Evolutionary conservation across 2,113 vertebrate genomes (phyloP), one percentile per base, ranked within the genome.

Genomic region (Apus apus): DNA sequence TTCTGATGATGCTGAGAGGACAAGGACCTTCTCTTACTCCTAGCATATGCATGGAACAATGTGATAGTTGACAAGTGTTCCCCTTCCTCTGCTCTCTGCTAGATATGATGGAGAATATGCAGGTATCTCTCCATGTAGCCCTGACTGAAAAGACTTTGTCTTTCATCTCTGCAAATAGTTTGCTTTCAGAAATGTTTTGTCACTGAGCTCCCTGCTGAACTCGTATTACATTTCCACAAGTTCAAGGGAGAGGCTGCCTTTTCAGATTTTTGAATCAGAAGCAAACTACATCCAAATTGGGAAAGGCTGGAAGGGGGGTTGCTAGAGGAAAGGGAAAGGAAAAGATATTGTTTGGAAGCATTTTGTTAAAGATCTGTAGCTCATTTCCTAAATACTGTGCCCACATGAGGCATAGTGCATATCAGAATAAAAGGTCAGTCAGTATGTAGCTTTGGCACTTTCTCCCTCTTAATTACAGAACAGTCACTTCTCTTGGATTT

Each of bases 401-500:
- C 65, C 19, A 11, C 5, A 27, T 9, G 13, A 87, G 29, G 23
- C 36, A 64, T 6, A 56, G 23, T 1, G 5, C 0, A 0, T 27
- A 54, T 13, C 23, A 76, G 67, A 79, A 38, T 36, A 48, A 60
- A 48, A 82, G 23, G 34, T 2, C 17, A 54, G 12, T 64, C 43
- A 30, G 15, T 29, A 57, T 15, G 18, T 7, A 87, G 30, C 50
- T 90, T 40, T 62, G 30, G 58, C 50, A 68, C 23, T 83, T 85
- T 26, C 61, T 30, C 26, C 45, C n/a, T 45, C 36, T 78, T 78
- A 74, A 67, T 29, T 60, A 60, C 32, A 85, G 68, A 79, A 30
- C 3, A 34, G 60, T 57, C 23, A 34, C 7, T 60, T 43, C 27
- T 78, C 60, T 72, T 36, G 23, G 19, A 81, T 91, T 87, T 90